Conservation (phyloP, 2,888 invertebrate genomes). For the Brassicogethes aeneus region DNA sequence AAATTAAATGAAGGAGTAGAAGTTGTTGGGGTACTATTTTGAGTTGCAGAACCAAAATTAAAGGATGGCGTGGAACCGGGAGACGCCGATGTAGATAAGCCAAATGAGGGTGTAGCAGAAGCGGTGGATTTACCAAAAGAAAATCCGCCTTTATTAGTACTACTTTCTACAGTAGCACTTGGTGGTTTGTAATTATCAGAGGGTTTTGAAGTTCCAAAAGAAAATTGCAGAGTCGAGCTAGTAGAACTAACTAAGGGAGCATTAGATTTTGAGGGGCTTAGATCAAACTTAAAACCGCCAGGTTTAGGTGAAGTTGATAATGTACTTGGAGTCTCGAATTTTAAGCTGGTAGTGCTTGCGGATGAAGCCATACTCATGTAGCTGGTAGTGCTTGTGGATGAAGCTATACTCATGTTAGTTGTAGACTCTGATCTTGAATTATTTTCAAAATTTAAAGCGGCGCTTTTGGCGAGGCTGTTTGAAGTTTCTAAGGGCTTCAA, state of each 20-base stretch:
- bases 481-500: too few species aligned
- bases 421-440: background rate
- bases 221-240: slow-evolving; percentile 3
- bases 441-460: too few species aligned
- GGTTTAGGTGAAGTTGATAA: slow-evolving; percentile 15
- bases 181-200: too few species aligned
- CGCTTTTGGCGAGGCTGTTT: too few species aligned
- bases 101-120: background rate
- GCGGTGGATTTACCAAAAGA: background rate
- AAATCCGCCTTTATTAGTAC: background rate
- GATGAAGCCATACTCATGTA: background rate
- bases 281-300: slow-evolving; percentile 31
- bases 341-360: background rate
- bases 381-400: background rate
- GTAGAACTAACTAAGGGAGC: background rate
- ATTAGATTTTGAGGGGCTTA: slow-evolving; percentile 9
- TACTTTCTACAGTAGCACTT: slow-evolving; percentile 3
- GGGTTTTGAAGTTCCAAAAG: slow-evolving; percentile 8
- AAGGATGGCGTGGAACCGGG: slow-evolving; percentile 6
- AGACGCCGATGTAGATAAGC: slow-evolving; percentile 4
- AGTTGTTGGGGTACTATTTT: slow-evolving; percentile 2
- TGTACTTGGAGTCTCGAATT: slow-evolving; percentile 7
- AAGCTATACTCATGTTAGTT: background rate
- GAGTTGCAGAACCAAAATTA: slow-evolving; percentile 8
- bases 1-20: background rate